Percentiles rank a stretch among this genome's conserved stretches.
Conservation (phyloP, 2,888 invertebrate genomes). For the Pristionchus fissidentatus region DNA sequence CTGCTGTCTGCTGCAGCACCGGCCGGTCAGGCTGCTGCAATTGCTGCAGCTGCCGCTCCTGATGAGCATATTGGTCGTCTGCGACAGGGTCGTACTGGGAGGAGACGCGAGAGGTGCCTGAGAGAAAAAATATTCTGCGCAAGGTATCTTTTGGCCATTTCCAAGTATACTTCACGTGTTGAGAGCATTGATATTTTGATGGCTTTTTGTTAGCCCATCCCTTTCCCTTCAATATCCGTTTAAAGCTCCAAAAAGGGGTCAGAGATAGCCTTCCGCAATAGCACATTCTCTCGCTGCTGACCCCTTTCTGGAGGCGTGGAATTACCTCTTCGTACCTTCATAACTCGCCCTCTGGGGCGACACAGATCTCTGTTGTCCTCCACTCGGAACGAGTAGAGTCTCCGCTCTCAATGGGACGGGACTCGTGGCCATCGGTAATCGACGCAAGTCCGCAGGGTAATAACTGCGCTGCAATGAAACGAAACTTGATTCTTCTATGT, state of each 20-base stretch:
- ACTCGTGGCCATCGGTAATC: neutral
- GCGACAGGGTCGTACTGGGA: slow-evolving; percentile 23
- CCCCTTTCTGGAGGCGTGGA: neutral
- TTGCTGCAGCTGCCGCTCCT: neutral
- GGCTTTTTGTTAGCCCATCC: no score
- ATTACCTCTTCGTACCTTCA: neutral
- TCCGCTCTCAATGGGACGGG: neutral
- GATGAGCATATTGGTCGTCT: neutral
- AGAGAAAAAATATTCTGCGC: no score
- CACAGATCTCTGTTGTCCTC: neutral
- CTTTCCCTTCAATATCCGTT: no score
- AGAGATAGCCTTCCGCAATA: no score
- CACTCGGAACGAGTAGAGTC: neutral
- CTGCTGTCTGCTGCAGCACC: slow-evolving; percentile 41
- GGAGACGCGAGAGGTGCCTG: neutral
- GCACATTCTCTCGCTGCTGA: neutral
- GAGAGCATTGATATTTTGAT: no score
- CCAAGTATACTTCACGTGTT: no score
- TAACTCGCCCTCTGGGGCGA: neutral
- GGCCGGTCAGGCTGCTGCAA: slow-evolving; percentile 16
- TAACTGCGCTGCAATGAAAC: neutral
- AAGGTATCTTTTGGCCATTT: no score
- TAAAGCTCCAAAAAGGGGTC: no score
- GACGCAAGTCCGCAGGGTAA: neutral
- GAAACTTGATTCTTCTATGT: no score